phyloP scores from a whole-genome alignment of 2,797 vertebrate species.

The Otolemur crassicaudatus region DNA sequence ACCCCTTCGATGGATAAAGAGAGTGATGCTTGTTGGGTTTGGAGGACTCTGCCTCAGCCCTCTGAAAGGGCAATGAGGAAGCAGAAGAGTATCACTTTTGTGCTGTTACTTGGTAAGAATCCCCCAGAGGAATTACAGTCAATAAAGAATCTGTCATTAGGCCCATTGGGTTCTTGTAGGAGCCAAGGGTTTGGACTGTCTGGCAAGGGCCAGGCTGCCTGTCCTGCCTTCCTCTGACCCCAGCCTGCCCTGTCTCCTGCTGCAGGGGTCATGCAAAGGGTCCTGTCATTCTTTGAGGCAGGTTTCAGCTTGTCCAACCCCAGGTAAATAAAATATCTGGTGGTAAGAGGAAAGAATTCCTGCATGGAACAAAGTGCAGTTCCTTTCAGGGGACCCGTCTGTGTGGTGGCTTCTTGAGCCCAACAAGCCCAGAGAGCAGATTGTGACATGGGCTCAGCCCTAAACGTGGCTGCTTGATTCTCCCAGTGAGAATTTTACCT shows the following conservation, averaged over 20 bases:
- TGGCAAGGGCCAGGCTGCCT: neutral
- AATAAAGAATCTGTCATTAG: neutral
- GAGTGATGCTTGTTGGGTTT: neutral
- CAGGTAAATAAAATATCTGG: neutral
- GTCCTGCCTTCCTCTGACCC: neutral
- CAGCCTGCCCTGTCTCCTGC: neutral
- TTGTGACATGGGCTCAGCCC: neutral
- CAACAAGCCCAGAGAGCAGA: neutral
- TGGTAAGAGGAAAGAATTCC: neutral
- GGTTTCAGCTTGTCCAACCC: neutral
- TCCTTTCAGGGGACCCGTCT: neutral
- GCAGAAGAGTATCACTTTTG: neutral
- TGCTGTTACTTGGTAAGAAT: neutral
- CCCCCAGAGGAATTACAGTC: neutral
- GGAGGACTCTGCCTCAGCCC: neutral
- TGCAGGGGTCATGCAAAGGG: no score
- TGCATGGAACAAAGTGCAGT: neutral
- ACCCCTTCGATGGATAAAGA: neutral
- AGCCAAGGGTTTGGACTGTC: neutral
- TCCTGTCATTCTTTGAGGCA: neutral
- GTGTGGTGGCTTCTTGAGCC: neutral
- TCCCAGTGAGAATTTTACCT: constrained; percentile 30
- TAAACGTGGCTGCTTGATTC: neutral
- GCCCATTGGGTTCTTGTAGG: neutral
- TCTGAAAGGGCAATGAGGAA: neutral